Percentiles rank a stretch among this genome's conserved stretches.
Evolutionary conservation across 2,797 vertebrate species (phyloP).

Genomic region (Pelodytes ibericus): DNA sequence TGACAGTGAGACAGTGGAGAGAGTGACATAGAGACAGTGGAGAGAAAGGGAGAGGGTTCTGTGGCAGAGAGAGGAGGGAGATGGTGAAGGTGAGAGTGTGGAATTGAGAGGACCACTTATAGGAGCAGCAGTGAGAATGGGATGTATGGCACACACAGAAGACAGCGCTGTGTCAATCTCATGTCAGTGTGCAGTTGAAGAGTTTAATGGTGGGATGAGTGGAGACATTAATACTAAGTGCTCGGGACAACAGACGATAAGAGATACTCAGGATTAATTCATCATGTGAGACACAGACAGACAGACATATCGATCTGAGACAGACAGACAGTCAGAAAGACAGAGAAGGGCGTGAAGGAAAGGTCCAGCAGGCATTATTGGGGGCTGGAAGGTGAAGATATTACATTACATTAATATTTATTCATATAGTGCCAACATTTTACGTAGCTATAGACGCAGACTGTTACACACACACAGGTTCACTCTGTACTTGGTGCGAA

Average conservation of each 20-base stretch:
- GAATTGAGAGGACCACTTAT: constrained; percentile 7
- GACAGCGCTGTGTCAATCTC: background rate
- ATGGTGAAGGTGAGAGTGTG: too few relatives aligned
- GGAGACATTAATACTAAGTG: constrained; percentile 7
- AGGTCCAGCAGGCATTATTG: too few relatives aligned
- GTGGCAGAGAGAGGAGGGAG: background rate
- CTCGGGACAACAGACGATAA: background rate
- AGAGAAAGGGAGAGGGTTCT: too few relatives aligned
- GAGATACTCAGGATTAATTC: background rate
- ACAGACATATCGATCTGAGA: background rate
- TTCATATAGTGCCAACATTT: too few relatives aligned
- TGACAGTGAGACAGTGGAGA: background rate
- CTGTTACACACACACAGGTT: background rate
- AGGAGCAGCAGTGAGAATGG: background rate
- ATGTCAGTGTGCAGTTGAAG: constrained; percentile 1
- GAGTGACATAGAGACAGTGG: background rate
- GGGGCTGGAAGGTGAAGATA: too few relatives aligned
- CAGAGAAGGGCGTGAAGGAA: background rate
- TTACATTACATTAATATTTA: too few relatives aligned
- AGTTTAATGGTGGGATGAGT: constrained; percentile 10
- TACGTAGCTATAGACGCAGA: too few relatives aligned
- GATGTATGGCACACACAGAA: background rate
- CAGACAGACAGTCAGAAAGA: too few relatives aligned
- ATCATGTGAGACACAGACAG: background rate
- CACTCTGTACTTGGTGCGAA: constrained; percentile 8